Evolutionary conservation across 2,888 invertebrate species (phyloP).

Genomic region (Scaptomyza tumidula): DNA sequence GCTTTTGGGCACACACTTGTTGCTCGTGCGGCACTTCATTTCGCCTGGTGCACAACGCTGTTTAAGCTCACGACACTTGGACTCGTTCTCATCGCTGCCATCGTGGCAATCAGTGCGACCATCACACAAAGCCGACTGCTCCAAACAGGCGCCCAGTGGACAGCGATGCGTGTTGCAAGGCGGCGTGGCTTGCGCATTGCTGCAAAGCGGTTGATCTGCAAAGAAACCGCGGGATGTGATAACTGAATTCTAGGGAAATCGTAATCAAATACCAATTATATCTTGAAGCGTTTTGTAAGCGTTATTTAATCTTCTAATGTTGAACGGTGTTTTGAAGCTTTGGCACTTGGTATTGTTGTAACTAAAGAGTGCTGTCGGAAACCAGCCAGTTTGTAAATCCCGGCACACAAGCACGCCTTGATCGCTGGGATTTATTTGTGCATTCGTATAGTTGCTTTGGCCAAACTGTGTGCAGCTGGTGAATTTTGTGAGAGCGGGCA

Average conservation of each 20-base stretch:
- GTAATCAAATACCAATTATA: slow-evolving; percentile 72
- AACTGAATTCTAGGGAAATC: background rate
- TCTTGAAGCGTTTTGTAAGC: slow-evolving; percentile 74
- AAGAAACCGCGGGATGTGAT: background rate
- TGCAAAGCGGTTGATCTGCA: slow-evolving; percentile 79
- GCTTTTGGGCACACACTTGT: slow-evolving; percentile 89
- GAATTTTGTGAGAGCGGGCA: slow-evolving; percentile 63
- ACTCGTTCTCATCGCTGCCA: slow-evolving; percentile 87
- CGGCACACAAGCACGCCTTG: slow-evolving; percentile 90
- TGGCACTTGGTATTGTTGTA: slow-evolving; percentile 85
- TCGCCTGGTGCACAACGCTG: slow-evolving; percentile 87
- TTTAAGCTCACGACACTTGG: slow-evolving; percentile 71
- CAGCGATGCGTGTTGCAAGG: slow-evolving; percentile 88
- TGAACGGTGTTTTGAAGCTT: slow-evolving; percentile 75
- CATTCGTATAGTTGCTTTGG: slow-evolving; percentile 41
- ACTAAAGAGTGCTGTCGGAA: slow-evolving; percentile 88
- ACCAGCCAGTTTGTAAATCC: slow-evolving; percentile 87
- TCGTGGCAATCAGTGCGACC: slow-evolving; percentile 89
- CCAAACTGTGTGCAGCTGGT: slow-evolving; percentile 79
- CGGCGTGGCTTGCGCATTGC: slow-evolving; percentile 55
- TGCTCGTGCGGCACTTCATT: slow-evolving; percentile 88
- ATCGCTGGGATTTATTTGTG: slow-evolving; percentile 85
- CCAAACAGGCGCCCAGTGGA: slow-evolving; percentile 88
- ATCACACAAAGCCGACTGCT: slow-evolving; percentile 87
- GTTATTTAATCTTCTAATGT: slow-evolving; percentile 69